These are phyloP conservation scores for Brenthis daphne DNA, from an alignment of 2,888 invertebrate genomes.

Conservation along the genomic window DNA sequence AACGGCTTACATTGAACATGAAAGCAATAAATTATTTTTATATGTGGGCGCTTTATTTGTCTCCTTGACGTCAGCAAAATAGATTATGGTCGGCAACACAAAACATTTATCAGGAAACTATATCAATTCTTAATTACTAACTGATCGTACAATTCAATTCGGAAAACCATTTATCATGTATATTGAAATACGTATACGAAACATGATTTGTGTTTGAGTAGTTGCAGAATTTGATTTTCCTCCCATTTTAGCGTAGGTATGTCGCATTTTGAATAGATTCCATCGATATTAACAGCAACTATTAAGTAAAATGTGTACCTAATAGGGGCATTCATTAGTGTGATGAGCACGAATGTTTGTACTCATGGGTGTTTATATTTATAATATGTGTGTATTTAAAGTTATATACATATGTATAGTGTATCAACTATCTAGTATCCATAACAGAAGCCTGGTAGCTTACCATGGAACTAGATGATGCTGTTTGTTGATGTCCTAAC, in stretches of 20 bases:
- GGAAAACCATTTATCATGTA: constrained; percentile 38
- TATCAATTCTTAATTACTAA: constrained; percentile 32
- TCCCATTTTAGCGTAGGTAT: constrained; percentile 4
- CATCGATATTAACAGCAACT: constrained; percentile 5
- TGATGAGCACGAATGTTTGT: too few species aligned
- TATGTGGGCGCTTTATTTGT: constrained; percentile 19
- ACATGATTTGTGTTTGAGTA: constrained; percentile 18
- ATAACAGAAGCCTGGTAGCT: too few species aligned
- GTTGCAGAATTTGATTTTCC: constrained; percentile 15
- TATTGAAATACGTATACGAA: constrained; percentile 31
- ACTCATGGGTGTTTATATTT: too few species aligned
- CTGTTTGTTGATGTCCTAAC: too few species aligned
- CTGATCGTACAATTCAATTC: constrained; percentile 32
- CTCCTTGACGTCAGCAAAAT: constrained; percentile 39
- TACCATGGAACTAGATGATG: too few species aligned
- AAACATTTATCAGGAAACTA: constrained; percentile 35
- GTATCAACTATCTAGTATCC: too few species aligned
- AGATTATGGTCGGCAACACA: constrained; percentile 27
- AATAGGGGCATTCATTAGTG: too few species aligned
- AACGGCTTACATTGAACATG: constrained; percentile 3
- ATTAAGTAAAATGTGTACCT: neutral
- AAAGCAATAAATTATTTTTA: constrained; percentile 26
- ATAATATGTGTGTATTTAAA: too few species aligned
- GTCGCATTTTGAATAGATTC: constrained; percentile 13
- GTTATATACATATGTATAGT: too few species aligned